Evolutionary conservation across 1,140 invertebrate genomes (phyloP).

Genomic region (Magallana ariakensis): DNA sequence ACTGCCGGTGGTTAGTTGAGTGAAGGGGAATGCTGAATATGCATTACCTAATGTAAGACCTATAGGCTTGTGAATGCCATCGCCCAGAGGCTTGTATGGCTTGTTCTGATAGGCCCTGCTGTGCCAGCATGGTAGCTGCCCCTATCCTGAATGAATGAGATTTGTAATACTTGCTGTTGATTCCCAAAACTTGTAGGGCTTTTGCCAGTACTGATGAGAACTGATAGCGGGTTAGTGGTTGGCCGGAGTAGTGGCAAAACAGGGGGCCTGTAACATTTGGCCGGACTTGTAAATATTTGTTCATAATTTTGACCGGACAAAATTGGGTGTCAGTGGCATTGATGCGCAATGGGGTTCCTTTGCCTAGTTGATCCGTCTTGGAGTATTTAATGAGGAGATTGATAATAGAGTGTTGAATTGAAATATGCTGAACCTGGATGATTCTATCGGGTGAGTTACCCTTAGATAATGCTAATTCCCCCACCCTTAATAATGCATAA

Average conservation of each 20-base stretch:
- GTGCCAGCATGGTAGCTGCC: slow-evolving; percentile 11
- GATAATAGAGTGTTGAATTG: no score
- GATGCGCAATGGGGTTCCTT: no score
- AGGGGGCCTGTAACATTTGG: slow-evolving; percentile 27
- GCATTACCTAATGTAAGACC: not conserved
- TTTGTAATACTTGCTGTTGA: not conserved
- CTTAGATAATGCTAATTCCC: not conserved
- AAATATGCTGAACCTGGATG: not conserved
- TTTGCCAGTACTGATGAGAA: slow-evolving; percentile 25
- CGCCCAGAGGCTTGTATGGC: not conserved
- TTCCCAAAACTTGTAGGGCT: slow-evolving; percentile 27
- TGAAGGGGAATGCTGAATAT: not conserved
- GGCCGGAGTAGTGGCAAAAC: slow-evolving; percentile 40
- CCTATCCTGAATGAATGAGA: slow-evolving; percentile 52
- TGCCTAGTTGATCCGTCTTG: no score
- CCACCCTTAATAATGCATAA: slow-evolving; percentile 37
- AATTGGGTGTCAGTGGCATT: no score
- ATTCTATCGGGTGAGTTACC: not conserved
- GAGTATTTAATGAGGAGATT: no score
- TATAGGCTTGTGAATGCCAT: slow-evolving; percentile 39
- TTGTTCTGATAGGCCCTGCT: not conserved
- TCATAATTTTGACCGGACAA: not conserved
- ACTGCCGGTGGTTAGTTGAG: no score
- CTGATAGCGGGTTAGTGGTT: slow-evolving; percentile 29
- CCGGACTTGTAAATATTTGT: slow-evolving; percentile 13